These are phyloP conservation scores for Speoplatyrhinus poulsoni DNA, from an alignment of 2,113 vertebrate genomes.

Conservation along the genomic window DNA sequence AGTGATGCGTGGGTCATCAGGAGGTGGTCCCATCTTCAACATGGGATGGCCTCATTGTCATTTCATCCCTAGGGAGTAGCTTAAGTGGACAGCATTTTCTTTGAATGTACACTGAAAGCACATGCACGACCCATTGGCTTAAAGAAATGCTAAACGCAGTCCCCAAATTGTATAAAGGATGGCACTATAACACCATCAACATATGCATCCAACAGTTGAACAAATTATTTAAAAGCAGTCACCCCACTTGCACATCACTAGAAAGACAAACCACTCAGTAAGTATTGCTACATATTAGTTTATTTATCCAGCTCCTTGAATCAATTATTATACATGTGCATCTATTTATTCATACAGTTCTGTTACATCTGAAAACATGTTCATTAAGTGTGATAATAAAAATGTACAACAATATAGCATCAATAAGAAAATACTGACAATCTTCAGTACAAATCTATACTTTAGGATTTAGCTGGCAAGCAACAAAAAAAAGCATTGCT, in stretches of 20 bases:
- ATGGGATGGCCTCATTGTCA: too few species aligned
- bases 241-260: neutral
- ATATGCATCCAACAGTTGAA: too few species aligned
- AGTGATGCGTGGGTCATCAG: too few species aligned
- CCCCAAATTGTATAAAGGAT: slow-evolving; percentile 36
- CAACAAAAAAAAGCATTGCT: slow-evolving; percentile 68
- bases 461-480: slow-evolving; percentile 74
- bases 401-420: slow-evolving; percentile 74
- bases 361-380: slow-evolving; percentile 66
- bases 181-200: slow-evolving; percentile 33
- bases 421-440: slow-evolving; percentile 82
- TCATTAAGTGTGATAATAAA: slow-evolving; percentile 74
- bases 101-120: too few species aligned
- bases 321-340: slow-evolving; percentile 69
- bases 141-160: neutral
- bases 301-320: slow-evolving; percentile 74
- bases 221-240: neutral
- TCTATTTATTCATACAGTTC: slow-evolving; percentile 61
- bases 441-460: slow-evolving; percentile 81
- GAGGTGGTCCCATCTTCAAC: too few species aligned
- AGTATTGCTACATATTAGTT: slow-evolving; percentile 72
- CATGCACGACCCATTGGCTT: too few species aligned
- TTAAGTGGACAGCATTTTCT: too few species aligned
- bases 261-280: neutral
- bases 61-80: too few species aligned